Evolutionary conservation across 2,797 vertebrate genomes (phyloP), one percentile per base, ranked within the genome.

Genomic region (Enteromius treurensis): DNA sequence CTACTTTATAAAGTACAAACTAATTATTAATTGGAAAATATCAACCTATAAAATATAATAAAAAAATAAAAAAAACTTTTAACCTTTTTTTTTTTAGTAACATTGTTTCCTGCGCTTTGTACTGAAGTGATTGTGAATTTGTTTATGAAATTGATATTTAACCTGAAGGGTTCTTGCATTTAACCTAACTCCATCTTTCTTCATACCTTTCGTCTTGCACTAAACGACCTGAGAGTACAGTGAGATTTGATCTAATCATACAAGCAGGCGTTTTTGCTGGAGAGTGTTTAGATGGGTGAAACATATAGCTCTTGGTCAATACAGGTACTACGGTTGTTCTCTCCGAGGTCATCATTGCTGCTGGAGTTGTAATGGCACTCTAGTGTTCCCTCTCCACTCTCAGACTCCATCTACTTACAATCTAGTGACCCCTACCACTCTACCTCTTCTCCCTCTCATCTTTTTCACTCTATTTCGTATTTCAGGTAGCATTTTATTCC

Each of bases 321-420:
- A 65, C 82, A 34, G 42, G 71, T 69, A 71, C 80, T 67, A 60
- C 3, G 55, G 53, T 84, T 70, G 79, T 74, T 55, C 79, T 80
- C 67, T 79, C 29, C 84, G 23, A 89, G 89, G 89, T 90, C 89
- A 90, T 86, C 83, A 60, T 80, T 47, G 74, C 83, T 89, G 86
- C 87, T 86, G 68, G 86, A 86, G 86, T 84, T 90, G 84, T 90
- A 91, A 89, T 89, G 88, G 85, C 88, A 76, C 85, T 88, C 85
- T 86, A 88, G 83, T 81, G 79, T 84, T 81, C 67, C 55, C 49
- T 60, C 74, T 70, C 62, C 71, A 71, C 71, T 80, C 73, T 80
- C 67, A 45, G 55, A 74, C 40, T 84, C 86, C 83, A 82, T 85
- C 80, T 77, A 60, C 69, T 34, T 74, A 69, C 79, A 82, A 47